Evolutionary conservation across 1,140 invertebrate species (phyloP), one percentile per base, ranked within the genome.

Genomic region (Scaptomyza hsui): DNA sequence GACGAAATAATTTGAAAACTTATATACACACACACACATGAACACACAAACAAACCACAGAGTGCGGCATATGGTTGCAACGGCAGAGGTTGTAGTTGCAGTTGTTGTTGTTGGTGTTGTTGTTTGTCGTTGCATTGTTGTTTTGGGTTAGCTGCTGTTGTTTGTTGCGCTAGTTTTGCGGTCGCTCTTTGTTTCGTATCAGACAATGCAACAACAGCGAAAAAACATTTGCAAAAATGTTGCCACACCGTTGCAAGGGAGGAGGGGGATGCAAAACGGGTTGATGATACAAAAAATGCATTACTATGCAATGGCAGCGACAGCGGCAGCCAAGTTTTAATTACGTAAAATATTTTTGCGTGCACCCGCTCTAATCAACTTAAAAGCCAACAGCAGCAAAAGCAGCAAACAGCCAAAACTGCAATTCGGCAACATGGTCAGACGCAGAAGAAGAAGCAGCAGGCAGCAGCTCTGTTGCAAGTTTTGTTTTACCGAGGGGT

Each of bases 311-410:
- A 48, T 7, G 18, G 57, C 59, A 78, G 52, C 60, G 55, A 72
- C 79, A 64, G 56, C 73, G 48, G 1, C 64, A 81, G 64, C 62
- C 82, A 86, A 81, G 82, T 86, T 86, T 86, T 86, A 86, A 86
- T 86, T 86, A 86, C 81, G 81, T 86, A 88, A 86, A 86, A 86
- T 86, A 86, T 88, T 86, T 86, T 77, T 72, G 81, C 82, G 57
- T 77, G 72, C 60, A 45, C 62, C 60, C 55, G 57, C 77, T 81
- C 82, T 86, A 86, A 86, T 88, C 82, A 86, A 86, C 69, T 86
- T 88, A 86, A 86, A 81, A 86, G 81, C 77, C 47, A 37, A 26
- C 35, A 51, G 19, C 60, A 76, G 32, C 26, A 21, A 18, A 55
- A 44, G 32, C 47, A 41, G 47, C 42, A 37, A 37, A 10, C 47